Evolutionary conservation across 2,113 vertebrate species (phyloP).

Genomic region (Cariama cristata): DNA sequence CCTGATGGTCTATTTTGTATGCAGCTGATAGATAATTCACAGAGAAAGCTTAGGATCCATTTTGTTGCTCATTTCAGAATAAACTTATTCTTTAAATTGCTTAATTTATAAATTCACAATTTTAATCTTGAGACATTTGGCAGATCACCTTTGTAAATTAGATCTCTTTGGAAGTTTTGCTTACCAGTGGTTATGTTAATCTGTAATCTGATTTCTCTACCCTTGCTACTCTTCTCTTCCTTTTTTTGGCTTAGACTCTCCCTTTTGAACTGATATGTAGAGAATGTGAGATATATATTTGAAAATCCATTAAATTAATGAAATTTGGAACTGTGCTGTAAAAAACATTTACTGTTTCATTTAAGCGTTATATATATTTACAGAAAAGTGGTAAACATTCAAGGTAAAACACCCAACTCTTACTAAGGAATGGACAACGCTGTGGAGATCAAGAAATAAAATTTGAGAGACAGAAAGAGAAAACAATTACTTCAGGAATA

Average conservation of each 20-base stretch:
- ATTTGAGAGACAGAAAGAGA: neutral
- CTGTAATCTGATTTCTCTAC: neutral
- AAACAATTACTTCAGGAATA: neutral
- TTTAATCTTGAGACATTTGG: neutral
- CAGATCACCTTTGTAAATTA: neutral
- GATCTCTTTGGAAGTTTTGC: neutral
- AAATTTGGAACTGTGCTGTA: neutral
- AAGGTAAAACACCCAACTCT: neutral
- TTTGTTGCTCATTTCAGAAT: neutral
- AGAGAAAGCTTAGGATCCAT: neutral
- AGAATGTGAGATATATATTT: neutral
- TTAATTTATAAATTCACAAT: neutral
- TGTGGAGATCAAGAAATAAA: neutral
- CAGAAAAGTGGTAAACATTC: neutral
- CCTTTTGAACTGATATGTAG: neutral
- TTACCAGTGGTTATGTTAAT: neutral
- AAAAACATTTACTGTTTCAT: neutral
- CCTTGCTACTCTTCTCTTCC: fast-evolving
- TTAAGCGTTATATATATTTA: neutral
- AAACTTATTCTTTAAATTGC: neutral
- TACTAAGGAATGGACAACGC: neutral
- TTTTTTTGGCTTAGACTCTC: neutral
- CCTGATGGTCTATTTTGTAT: neutral
- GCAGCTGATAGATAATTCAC: neutral
- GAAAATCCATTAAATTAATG: neutral